phyloP scores from a whole-genome alignment of 1,140 invertebrate species.

The Drosophila nigrodunni region DNA sequence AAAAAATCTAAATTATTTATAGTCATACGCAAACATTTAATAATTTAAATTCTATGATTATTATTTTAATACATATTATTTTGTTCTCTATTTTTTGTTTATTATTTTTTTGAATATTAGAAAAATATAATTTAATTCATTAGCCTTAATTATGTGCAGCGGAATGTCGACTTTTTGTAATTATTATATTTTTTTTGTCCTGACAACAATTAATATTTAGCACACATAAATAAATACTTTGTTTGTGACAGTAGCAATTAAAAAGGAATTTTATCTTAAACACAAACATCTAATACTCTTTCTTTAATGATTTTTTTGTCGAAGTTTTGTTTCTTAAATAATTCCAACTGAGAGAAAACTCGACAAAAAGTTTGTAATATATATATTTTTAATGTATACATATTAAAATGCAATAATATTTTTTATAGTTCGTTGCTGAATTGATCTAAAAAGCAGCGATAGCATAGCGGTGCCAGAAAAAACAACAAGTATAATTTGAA shows the following conservation, averaged over 20 bases:
- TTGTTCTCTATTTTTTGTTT: background rate
- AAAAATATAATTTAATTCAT: too few species aligned
- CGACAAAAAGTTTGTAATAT: too few species aligned
- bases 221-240: background rate
- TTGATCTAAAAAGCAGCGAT: background rate
- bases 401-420: background rate
- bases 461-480: background rate
- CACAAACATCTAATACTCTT: too few species aligned
- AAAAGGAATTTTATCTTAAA: background rate
- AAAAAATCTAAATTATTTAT: conserved; percentile 12
- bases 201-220: background rate
- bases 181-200: background rate
- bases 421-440: background rate
- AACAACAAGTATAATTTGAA: conserved; percentile 15
- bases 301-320: too few species aligned
- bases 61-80: background rate
- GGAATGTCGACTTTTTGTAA: background rate
- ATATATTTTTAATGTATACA: too few species aligned
- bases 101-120: too few species aligned
- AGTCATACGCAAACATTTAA: background rate
- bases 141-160: background rate
- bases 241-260: background rate
- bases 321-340: too few species aligned
- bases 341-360: too few species aligned
- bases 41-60: background rate